Conservation (phyloP, 2,113 vertebrate species). For the Otocyon megalotis region DNA sequence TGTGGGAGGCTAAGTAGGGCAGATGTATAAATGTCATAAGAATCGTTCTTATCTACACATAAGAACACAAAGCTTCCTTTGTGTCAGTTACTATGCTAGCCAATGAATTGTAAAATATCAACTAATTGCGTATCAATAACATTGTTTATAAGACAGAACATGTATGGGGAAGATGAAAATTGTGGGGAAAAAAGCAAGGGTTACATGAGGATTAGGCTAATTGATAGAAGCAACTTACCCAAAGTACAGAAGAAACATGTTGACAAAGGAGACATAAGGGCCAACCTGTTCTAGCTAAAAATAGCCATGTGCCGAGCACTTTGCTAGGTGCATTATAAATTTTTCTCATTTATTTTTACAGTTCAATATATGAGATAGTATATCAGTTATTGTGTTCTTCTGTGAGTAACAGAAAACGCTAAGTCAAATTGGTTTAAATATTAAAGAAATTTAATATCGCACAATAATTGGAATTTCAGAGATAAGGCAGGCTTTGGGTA, state of each 20-base stretch:
- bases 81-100: not conserved
- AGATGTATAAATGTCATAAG: not conserved
- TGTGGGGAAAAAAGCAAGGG: not conserved
- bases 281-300: slow-evolving; percentile 18
- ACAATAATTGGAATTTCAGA: slow-evolving; percentile 81
- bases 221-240: not conserved
- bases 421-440: slow-evolving; percentile 80
- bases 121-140: not conserved
- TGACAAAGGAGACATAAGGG: not conserved
- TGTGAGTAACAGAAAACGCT: slow-evolving; percentile 77
- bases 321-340: slow-evolving; percentile 24
- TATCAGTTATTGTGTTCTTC: slow-evolving; percentile 78
- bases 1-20: not conserved
- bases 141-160: not conserved
- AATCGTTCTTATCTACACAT: not conserved
- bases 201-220: not conserved
- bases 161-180: not conserved
- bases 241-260: not conserved
- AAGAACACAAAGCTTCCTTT: not conserved
- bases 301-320: not conserved
- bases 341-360: slow-evolving; percentile 79
- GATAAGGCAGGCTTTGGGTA: slow-evolving; percentile 68
- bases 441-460: slow-evolving; percentile 82
- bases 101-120: not conserved
- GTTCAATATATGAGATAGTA: slow-evolving; percentile 79